Evolutionary conservation across 2,797 vertebrate genomes (phyloP), one percentile per base, ranked within the genome.

Genomic region (Sternotherus odoratus): DNA sequence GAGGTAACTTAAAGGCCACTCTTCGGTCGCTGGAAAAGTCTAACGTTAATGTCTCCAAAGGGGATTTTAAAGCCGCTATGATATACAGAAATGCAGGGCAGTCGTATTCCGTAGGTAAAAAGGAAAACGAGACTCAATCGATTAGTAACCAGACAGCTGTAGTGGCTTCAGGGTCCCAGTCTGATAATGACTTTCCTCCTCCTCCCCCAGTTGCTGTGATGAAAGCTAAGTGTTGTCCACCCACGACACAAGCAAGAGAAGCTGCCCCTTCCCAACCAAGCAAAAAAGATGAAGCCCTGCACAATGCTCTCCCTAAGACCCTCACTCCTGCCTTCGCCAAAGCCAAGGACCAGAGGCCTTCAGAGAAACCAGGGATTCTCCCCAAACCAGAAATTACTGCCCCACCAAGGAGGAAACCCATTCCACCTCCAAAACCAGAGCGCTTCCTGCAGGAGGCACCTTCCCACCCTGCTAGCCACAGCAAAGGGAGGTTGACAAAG

Each of bases 11-110:
- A 96, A 98, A 98, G 88, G 97, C 98, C 93, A 96, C 99, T 63
- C 97, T 98, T 91, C 97, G 98, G 86, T 98, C 98, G 15, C 98
- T 99, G 94, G 98, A 99, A 96, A 99, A 98, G 94, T 99, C 98
- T 97, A 98, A 97, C 80, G 86, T 99, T 97, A 99, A 99, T 98
- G 98, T 99, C 74, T 98, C 98, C 96, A 99, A 98, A 97, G 98
- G 99, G 95, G 98, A 98, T 95, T 99, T 98, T 98, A 99, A 98
- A 97, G 98, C 98, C 19, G 98, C 98, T 94, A 98, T 99, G 98
- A 98, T 98, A 98, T 99, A 99, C 98, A 99, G 98, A 91, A 99
- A 99, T 96, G 98, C 98, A 98, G 98, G 98, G 91, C 98, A 97
- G 95, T 95, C 97, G 96, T 98, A 98, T 98, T 97, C 98, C 97